phyloP scores from a whole-genome alignment of 37 sponge, comb jelly and placozoan species.

The Theonella swinhoei region DNA sequence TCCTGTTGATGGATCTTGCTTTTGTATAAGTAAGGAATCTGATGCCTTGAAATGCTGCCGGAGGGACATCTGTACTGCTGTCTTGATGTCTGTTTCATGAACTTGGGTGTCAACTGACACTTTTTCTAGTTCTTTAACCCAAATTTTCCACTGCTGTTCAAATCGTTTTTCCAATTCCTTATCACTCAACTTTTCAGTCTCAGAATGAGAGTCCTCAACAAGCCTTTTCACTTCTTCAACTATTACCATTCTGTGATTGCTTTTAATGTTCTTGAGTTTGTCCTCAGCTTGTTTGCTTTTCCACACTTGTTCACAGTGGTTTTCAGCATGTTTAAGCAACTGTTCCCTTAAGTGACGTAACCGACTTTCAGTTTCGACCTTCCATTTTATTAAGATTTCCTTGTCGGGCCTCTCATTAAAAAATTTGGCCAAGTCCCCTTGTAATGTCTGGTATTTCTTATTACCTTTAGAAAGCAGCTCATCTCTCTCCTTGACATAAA shows the following conservation, averaged over 20 bases:
- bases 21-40: not conserved
- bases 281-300: not conserved
- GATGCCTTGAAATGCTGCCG: not conserved
- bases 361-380: not conserved
- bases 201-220: not conserved
- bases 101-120: not conserved
- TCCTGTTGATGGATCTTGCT: not conserved
- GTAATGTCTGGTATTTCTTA: not conserved
- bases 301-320: not conserved
- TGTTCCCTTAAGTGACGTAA: not conserved
- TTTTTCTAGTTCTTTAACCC: not conserved
- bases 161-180: not conserved
- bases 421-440: not conserved
- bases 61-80: not conserved
- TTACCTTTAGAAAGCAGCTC: not conserved
- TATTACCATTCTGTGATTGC: not conserved
- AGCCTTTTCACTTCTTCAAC: not conserved
- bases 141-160: not conserved
- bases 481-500: not conserved
- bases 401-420: not conserved
- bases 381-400: not conserved
- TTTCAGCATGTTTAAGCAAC: not conserved
- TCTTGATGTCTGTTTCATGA: not conserved
- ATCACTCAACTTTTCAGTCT: not conserved
- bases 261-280: not conserved